Percentiles rank a stretch among this genome's conserved stretches.
Evolutionary conservation across 2,888 invertebrate genomes (phyloP).

Genomic region (Ochlodes sylvanus): DNA sequence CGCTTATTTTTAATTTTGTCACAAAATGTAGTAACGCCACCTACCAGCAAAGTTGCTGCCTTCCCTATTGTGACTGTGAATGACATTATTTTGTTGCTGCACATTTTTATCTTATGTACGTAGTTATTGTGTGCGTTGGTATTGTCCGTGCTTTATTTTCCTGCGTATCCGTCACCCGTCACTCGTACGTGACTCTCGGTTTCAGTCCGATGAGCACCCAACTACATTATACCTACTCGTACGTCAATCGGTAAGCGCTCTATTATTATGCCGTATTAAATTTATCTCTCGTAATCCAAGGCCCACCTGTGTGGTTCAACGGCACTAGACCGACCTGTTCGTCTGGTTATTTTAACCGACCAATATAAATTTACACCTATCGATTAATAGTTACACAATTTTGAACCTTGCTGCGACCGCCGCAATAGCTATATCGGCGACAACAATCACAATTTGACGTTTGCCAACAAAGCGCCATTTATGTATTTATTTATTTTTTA

Average conservation of each 20-base stretch:
- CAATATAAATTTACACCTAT: conserved; percentile 71
- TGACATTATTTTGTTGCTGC: no score
- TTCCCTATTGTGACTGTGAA: no score
- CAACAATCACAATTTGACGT: conserved; percentile 55
- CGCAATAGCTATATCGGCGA: conserved; percentile 54
- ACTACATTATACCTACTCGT: conserved; percentile 36
- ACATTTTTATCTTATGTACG: no score
- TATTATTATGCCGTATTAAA: conserved; percentile 78
- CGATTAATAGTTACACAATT: conserved; percentile 62
- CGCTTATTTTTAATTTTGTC: no score
- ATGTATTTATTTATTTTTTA: conserved; percentile 68
- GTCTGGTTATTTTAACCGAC: conserved; percentile 71
- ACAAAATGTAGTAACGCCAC: no score
- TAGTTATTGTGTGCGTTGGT: no score
- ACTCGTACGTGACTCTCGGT: conserved; percentile 43
- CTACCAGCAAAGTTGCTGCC: no score
- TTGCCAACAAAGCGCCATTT: conserved; percentile 72
- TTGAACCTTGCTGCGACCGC: conserved; percentile 59
- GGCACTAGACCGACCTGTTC: conserved; percentile 76
- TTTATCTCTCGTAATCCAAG: conserved; percentile 80
- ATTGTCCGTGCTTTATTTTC: conserved; percentile 22
- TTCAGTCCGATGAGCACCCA: conserved; percentile 46
- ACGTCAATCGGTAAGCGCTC: conserved; percentile 60
- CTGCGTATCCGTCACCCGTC: conserved; percentile 17
- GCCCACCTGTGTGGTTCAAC: conserved; percentile 81